A percentile compares a stretch with the other conserved stretches of the same genome.
These are phyloP conservation scores for Diadegma fenestrale DNA, from an alignment of 2,888 invertebrate species.

Conservation along the genomic window DNA sequence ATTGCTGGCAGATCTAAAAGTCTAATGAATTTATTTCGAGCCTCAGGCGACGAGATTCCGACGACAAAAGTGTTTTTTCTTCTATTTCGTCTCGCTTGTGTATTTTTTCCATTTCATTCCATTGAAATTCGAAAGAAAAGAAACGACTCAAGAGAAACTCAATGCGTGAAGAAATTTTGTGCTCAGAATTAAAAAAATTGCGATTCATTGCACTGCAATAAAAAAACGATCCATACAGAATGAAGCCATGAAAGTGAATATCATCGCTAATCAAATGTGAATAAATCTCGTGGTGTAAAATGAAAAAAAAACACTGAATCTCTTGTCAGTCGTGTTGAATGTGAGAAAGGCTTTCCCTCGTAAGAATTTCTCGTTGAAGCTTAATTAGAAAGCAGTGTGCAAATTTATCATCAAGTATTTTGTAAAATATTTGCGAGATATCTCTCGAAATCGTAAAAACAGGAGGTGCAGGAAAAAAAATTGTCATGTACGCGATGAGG, in stretches of 20 bases:
- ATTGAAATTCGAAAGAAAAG: not conserved
- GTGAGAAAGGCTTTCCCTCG: constrained; percentile 29
- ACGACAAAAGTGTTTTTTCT: not conserved
- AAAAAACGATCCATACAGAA: not conserved
- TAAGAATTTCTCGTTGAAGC: constrained; percentile 30
- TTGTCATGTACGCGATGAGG: not conserved
- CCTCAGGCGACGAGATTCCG: not conserved
- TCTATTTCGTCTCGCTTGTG: too few species aligned
- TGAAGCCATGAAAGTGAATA: not conserved
- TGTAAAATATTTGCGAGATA: constrained; percentile 1
- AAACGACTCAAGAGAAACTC: not conserved
- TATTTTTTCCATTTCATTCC: not conserved
- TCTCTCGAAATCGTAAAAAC: constrained; percentile 10
- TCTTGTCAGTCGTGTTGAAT: not conserved
- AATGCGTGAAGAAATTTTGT: not conserved
- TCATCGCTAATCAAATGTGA: constrained; percentile 13
- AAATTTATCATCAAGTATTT: constrained; percentile 47
- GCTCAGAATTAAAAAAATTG: not conserved
- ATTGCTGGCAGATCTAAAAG: not conserved
- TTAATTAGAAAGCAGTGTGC: constrained; percentile 9
- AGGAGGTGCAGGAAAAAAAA: constrained; percentile 15
- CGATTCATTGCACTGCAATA: not conserved
- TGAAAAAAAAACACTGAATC: not conserved
- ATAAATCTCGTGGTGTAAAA: not conserved
- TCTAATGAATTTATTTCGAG: not conserved